Evolutionary conservation across 2,888 invertebrate genomes (phyloP).

Genomic region (Lasioglossum morio): DNA sequence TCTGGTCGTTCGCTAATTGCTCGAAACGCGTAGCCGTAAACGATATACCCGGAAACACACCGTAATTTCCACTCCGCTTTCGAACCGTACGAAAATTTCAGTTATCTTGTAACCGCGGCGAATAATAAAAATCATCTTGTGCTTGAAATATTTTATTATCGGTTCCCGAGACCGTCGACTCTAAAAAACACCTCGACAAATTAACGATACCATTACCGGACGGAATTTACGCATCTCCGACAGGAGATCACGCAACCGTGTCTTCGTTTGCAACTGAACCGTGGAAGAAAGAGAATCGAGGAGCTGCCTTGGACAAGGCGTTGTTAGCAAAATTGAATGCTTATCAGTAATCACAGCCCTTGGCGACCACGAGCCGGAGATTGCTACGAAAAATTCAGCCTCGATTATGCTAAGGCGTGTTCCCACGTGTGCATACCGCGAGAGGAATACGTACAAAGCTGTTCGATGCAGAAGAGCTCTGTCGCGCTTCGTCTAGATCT

Average conservation of each 20-base stretch:
- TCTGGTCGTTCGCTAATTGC: not conserved
- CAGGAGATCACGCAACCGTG: slow-evolving; percentile 8
- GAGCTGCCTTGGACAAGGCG: not conserved
- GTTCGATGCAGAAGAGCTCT: not conserved
- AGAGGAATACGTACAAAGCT: slow-evolving; percentile 37
- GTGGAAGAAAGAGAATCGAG: not conserved
- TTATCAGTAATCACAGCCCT: slow-evolving; percentile 42
- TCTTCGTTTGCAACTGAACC: not conserved
- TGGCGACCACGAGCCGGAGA: slow-evolving; percentile 5
- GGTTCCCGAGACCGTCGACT: not conserved
- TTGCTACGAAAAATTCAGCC: slow-evolving; percentile 46
- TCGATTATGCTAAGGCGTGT: slow-evolving; percentile 28
- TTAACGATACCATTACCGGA: not conserved
- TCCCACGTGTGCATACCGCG: slow-evolving; percentile 44
- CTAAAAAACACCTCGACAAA: not conserved
- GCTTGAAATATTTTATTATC: not conserved
- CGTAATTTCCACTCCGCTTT: not conserved
- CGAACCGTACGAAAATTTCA: not conserved
- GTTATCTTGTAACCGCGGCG: not conserved
- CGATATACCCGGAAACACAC: not conserved
- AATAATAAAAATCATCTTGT: not conserved
- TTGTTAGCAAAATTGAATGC: slow-evolving; percentile 47
- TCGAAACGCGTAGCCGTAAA: not conserved
- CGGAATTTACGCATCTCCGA: not conserved
- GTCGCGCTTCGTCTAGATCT: not conserved